Base-by-base conservation (phyloP, 2,113 vertebrate genomes). In the Diphyllodes magnificus region DNA sequence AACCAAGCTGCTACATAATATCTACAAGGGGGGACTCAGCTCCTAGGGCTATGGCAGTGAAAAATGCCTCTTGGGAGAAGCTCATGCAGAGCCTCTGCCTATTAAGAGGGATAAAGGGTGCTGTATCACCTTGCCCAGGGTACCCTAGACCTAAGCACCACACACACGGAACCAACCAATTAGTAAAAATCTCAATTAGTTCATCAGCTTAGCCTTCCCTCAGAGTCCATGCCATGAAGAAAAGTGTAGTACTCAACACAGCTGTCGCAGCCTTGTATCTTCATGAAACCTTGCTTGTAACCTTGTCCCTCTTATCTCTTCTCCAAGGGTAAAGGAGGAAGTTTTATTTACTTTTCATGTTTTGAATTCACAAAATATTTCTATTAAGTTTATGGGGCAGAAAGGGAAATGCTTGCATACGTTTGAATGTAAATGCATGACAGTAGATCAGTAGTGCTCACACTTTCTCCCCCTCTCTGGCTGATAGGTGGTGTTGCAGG, bases 11-110 rank as follows among this genome's bases (percentile, higher is more conserved):
- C 42, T 68, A 18, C n/a, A 23, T 71, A 6, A 2, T 78, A 79
- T 15, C 39, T 56, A 57, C 28, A 57, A 86, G 20, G 18, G n/a
- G 27, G 5, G 21, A 54, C 4, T 68, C 68, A 28, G 0, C 20
- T 53, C 75, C 20, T 2, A 31, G 49, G 3, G 8, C 33, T 78
- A 37, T 19, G 27, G 11, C 56, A 56, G 9, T 51, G 35, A 59
- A 61, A 57, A 70, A 16, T 53, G 7, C 11, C 49, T 31, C 3
- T 8, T 23, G 28, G 37, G n/a, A 76, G 47, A 71, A 72, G 17
- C 1, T 82, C 28, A 35, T 0, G 0, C 17, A 59, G 3, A 3
- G 21, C 27, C 50, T 81, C 37, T 4, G 0, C 15, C 5, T 15
- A 35, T 9, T 8, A 27, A 51, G 25, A 49, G 10, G 20, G 11